Percentiles rank a stretch among this genome's conserved stretches.
phyloP scores from a whole-genome alignment of 1,140 invertebrate species.

The Lineus longissimus region DNA sequence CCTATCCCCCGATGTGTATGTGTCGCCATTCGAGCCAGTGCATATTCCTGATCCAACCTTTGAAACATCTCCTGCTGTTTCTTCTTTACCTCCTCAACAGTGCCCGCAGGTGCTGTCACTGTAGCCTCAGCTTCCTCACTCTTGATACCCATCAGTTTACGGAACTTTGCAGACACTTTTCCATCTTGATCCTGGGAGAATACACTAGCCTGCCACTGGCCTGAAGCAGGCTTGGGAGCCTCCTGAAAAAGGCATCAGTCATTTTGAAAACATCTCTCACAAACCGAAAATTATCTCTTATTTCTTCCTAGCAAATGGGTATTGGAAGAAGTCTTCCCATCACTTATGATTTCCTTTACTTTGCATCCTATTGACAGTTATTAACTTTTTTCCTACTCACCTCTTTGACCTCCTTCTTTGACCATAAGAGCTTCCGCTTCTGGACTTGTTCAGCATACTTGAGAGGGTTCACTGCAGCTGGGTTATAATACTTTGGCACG shows the following conservation, averaged over 20 bases:
- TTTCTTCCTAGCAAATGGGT: no score
- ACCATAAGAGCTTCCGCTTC: slow-evolving; percentile 84
- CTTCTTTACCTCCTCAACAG: slow-evolving; percentile 36
- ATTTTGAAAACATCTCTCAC: neutral
- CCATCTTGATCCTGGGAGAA: slow-evolving; percentile 87
- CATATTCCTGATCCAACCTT: slow-evolving; percentile 89
- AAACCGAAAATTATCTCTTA: neutral
- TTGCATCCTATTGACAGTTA: no score
- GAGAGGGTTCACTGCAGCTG: slow-evolving; percentile 70
- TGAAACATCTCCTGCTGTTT: slow-evolving; percentile 88
- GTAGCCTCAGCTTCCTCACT: slow-evolving; percentile 57
- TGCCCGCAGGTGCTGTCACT: slow-evolving; percentile 35
- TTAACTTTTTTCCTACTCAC: slow-evolving; percentile 22
- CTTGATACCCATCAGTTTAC: slow-evolving; percentile 92
- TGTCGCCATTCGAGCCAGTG: slow-evolving; percentile 85
- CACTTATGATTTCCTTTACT: no score
- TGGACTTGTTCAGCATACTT: slow-evolving; percentile 85
- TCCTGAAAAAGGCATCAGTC: slow-evolving; percentile 17
- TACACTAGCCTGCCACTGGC: slow-evolving; percentile 53
- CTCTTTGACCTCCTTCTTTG: slow-evolving; percentile 61
- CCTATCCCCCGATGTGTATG: slow-evolving; percentile 91
- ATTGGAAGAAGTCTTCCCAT: no score
- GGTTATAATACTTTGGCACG: slow-evolving; percentile 74
- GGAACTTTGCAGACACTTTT: slow-evolving; percentile 89
- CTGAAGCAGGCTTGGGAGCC: slow-evolving; percentile 11